Evolutionary conservation across 2,113 vertebrate genomes (phyloP).

Genomic region (Amblyornis subalaris): DNA sequence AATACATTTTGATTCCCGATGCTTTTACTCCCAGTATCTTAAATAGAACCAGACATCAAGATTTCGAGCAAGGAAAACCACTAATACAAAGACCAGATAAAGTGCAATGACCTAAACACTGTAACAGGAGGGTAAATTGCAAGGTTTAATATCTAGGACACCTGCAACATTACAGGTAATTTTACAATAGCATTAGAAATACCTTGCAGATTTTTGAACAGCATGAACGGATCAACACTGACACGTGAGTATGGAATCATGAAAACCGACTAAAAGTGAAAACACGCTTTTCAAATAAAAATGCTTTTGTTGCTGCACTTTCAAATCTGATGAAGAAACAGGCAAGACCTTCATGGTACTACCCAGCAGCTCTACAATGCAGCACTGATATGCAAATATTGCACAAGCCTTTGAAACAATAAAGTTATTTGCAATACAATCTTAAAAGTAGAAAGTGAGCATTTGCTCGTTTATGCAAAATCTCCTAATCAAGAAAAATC

Average conservation of each 20-base stretch:
- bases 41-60: neutral
- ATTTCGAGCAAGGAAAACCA: neutral
- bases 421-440: neutral
- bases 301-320: neutral
- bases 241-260: neutral
- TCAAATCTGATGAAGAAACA: neutral
- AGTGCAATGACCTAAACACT: neutral
- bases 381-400: neutral
- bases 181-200: neutral
- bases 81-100: neutral
- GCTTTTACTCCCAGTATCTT: conserved; percentile 31
- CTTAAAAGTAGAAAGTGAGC: neutral
- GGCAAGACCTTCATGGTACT: neutral
- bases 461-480: neutral
- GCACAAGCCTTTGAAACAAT: neutral
- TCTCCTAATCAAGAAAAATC: neutral
- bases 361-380: neutral
- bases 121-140: rapidly evolving
- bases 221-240: neutral
- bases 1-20: conserved; percentile 15
- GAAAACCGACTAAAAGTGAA: neutral
- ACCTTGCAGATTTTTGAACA: neutral
- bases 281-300: neutral
- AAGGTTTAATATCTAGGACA: neutral
- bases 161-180: neutral